phyloP scores from a whole-genome alignment of 1,140 invertebrate species.

The Macrotrachela quadricornifera region DNA sequence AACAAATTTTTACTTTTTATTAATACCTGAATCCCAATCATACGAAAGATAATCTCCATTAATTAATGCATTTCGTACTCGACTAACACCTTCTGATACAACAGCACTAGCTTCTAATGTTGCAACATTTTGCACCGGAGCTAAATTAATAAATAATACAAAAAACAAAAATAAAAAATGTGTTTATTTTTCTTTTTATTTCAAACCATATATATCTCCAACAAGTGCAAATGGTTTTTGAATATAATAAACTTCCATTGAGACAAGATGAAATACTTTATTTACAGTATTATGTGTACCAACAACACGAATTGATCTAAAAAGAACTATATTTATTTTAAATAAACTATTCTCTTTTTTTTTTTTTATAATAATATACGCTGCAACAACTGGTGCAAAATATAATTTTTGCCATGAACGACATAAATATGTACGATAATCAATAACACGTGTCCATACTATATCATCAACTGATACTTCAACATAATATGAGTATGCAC shows the following conservation, averaged over 20 bases:
- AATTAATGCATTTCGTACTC: conserved; percentile 72
- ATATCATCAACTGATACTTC: conserved; percentile 86
- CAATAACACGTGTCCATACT: conserved; percentile 74
- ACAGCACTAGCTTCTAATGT: conserved; percentile 62
- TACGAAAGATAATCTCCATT: conserved; percentile 82
- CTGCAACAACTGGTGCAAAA: conserved; percentile 64
- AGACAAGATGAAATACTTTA: conserved; percentile 76
- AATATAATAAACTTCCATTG: conserved; percentile 67
- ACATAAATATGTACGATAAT: conserved; percentile 71
- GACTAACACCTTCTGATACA: conserved; percentile 78
- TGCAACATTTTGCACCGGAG: conserved; percentile 72
- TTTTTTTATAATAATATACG: conserved; percentile 10
- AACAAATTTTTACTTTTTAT: too few species aligned
- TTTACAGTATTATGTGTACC: conserved; percentile 85
- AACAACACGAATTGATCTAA: conserved; percentile 55
- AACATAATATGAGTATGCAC: conserved; percentile 81
- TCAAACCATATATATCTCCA: conserved; percentile 30
- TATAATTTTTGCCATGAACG: conserved; percentile 87
- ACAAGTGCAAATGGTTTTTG: conserved; percentile 47
- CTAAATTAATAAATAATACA: conserved; percentile 29
- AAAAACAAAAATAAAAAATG: too few species aligned
- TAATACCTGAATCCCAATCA: conserved; percentile 83
- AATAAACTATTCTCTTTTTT: conserved; percentile 32
- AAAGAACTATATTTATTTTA: too few species aligned
- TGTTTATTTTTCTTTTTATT: too few species aligned